phyloP scores from a whole-genome alignment of 2,113 vertebrate species.

The Sterrhoptilus dennistouni region DNA sequence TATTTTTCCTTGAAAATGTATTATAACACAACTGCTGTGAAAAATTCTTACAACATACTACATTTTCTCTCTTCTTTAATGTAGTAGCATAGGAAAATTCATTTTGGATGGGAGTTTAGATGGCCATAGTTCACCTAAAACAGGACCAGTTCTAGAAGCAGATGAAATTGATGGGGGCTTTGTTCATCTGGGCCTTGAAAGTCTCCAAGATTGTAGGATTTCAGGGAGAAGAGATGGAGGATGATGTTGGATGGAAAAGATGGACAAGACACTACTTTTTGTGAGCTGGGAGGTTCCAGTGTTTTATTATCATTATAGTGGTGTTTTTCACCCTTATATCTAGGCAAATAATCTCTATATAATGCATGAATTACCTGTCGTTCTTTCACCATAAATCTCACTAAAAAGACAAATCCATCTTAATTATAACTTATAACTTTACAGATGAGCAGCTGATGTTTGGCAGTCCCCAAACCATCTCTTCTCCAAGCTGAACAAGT shows the following conservation, averaged over 20 bases:
- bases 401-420: background rate
- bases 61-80: background rate
- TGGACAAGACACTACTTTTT: rapidly evolving
- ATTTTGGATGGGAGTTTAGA: background rate
- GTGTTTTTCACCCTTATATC: background rate
- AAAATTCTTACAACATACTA: background rate
- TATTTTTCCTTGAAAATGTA: background rate
- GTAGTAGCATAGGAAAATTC: background rate
- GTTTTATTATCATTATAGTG: background rate
- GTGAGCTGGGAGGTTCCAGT: background rate
- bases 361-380: background rate
- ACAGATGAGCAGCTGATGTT: background rate
- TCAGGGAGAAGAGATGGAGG: background rate
- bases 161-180: background rate
- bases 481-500: background rate
- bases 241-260: background rate
- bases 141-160: background rate
- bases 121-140: background rate
- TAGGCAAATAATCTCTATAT: background rate
- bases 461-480: rapidly evolving
- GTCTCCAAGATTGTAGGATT: background rate
- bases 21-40: background rate
- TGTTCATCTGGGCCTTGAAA: background rate
- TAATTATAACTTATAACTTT: background rate
- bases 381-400: background rate